phyloP scores from a whole-genome alignment of 2,113 vertebrate genomes.

The Sceloporus undulatus region DNA sequence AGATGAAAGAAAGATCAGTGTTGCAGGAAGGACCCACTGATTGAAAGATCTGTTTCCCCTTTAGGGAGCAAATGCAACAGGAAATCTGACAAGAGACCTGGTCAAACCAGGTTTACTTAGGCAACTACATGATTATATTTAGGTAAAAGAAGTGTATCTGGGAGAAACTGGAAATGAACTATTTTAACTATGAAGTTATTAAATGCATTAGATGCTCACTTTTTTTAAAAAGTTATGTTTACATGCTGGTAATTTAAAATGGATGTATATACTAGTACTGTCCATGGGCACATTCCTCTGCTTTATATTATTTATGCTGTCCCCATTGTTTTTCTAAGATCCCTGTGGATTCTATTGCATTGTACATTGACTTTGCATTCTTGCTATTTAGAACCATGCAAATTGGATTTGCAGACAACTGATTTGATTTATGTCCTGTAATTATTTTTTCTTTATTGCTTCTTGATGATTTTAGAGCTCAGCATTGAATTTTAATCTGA shows the following conservation, averaged over 20 bases:
- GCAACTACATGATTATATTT: slow-evolving; percentile 32
- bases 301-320: slow-evolving; percentile 61
- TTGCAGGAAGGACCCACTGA: slow-evolving; percentile 21
- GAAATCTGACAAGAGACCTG: slow-evolving; percentile 18
- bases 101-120: slow-evolving; percentile 30
- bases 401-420: slow-evolving; percentile 49
- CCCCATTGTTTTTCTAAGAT: slow-evolving; percentile 63
- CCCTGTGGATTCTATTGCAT: slow-evolving; percentile 56
- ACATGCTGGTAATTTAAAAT: slow-evolving; percentile 65
- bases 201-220: slow-evolving; percentile 51
- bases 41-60: slow-evolving; percentile 15
- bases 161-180: slow-evolving; percentile 73
- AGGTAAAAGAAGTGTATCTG: slow-evolving; percentile 47
- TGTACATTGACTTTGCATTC: slow-evolving; percentile 60
- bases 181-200: slow-evolving; percentile 53
- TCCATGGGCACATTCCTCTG: slow-evolving; percentile 49
- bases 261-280: slow-evolving; percentile 69
- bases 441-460: slow-evolving; percentile 44
- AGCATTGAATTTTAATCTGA: slow-evolving; percentile 17
- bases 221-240: slow-evolving; percentile 72
- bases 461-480: slow-evolving; percentile 25
- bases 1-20: not conserved
- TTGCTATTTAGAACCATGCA: slow-evolving; percentile 54
- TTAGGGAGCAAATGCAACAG: slow-evolving; percentile 9
- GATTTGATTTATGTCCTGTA: slow-evolving; percentile 38